Conservation (phyloP, 92 coral and sea anemone genomes). For the Palythoa heliodiscus region DNA sequence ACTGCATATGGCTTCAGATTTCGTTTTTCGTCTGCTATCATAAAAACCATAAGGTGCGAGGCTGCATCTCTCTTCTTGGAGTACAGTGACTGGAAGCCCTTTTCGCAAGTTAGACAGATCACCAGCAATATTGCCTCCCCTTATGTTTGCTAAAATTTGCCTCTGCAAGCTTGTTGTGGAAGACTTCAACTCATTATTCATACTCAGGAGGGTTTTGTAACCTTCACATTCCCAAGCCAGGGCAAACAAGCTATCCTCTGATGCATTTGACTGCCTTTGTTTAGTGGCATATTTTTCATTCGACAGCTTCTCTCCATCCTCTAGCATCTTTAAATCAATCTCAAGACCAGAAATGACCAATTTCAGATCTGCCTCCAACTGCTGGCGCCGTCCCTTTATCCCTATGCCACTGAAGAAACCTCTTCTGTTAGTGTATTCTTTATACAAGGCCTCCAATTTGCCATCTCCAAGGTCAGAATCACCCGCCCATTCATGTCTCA, state of each 20-base stretch:
- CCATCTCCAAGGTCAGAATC: slow-evolving; percentile 52
- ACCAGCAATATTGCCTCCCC: not conserved
- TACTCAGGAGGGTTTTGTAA: slow-evolving; percentile 30
- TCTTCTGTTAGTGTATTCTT: slow-evolving; percentile 32
- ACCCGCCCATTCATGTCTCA: slow-evolving; percentile 43
- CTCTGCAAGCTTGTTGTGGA: not conserved
- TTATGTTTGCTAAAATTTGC: not conserved
- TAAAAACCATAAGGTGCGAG: slow-evolving; percentile 40
- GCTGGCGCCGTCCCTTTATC: slow-evolving; percentile 23
- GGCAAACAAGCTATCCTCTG: slow-evolving; percentile 58
- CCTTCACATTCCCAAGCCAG: slow-evolving; percentile 66
- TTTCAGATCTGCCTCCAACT: slow-evolving; percentile 24
- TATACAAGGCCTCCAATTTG: slow-evolving; percentile 17
- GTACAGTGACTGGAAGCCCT: slow-evolving; percentile 7
- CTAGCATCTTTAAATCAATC: slow-evolving; percentile 18
- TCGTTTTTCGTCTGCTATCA: slow-evolving; percentile 40
- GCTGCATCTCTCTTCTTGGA: slow-evolving; percentile 39
- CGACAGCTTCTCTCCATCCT: slow-evolving; percentile 9
- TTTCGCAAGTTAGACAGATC: slow-evolving; percentile 1
- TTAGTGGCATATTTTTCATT: slow-evolving; percentile 21
- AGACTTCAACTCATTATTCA: slow-evolving; percentile 15
- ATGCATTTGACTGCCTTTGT: slow-evolving; percentile 45
- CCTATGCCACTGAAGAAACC: slow-evolving; percentile 31
- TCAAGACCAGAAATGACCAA: slow-evolving; percentile 6
- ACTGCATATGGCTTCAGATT: slow-evolving; percentile 51